Percentiles rank a stretch among this genome's conserved stretches.
phyloP scores from a whole-genome alignment of 2,797 vertebrate species.

The Vultur gryphus region DNA sequence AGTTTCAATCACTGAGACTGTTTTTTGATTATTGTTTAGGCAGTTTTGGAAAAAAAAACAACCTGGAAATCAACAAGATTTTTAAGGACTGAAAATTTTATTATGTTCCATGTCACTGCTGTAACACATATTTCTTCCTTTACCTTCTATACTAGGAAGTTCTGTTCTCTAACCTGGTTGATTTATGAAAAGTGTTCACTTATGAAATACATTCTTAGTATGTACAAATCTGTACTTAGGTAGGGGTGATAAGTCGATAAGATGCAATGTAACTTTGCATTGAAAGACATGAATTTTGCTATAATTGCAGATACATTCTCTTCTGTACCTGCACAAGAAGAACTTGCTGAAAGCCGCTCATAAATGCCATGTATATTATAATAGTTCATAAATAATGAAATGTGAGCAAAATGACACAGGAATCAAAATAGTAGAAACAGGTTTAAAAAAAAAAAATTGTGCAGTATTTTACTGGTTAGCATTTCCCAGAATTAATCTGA shows the following conservation, averaged over 20 bases:
- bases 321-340: background rate
- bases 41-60: background rate
- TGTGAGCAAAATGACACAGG: background rate
- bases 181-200: background rate
- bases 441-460: background rate
- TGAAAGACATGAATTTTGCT: background rate
- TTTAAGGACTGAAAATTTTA: background rate
- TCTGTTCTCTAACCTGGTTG: background rate
- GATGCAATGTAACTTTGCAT: background rate
- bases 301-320: background rate
- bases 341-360: background rate
- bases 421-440: background rate
- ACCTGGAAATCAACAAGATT: background rate
- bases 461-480: background rate
- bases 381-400: background rate
- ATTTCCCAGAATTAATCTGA: background rate
- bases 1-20: background rate
- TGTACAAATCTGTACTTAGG: background rate
- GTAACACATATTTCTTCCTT: background rate
- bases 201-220: background rate
- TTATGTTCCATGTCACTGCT: background rate
- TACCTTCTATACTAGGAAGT: background rate
- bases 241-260: background rate
- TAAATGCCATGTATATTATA: background rate
- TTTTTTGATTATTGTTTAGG: background rate